A percentile compares a stretch with the other conserved stretches of the same genome.
phyloP scores from a whole-genome alignment of 2,888 invertebrate genomes.

The Strigamia maritima region DNA sequence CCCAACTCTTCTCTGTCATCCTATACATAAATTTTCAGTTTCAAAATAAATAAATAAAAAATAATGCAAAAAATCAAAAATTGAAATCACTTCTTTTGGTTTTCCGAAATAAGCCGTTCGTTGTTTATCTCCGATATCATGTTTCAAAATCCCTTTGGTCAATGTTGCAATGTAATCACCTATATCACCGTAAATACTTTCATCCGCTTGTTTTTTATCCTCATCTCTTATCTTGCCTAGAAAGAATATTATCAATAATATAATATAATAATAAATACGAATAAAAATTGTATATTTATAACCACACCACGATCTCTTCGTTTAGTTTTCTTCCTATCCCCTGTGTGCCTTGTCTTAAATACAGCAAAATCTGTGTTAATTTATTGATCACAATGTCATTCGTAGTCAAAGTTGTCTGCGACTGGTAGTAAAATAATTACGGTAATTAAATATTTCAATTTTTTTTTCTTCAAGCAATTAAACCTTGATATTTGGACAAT shows the following conservation, averaged over 20 bases:
- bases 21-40: constrained; percentile 40
- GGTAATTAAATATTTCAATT: no score
- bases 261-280: neutral
- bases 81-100: constrained; percentile 52
- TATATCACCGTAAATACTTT: constrained; percentile 87
- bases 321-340: constrained; percentile 66
- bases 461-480: constrained; percentile 38
- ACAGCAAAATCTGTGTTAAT: constrained; percentile 91
- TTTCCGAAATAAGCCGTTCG: constrained; percentile 71
- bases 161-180: constrained; percentile 73
- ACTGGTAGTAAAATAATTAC: no score
- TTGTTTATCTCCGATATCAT: constrained; percentile 44
- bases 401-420: constrained; percentile 59
- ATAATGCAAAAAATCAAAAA: constrained; percentile 36
- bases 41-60: constrained; percentile 14
- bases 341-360: constrained; percentile 82
- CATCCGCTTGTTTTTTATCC: constrained; percentile 44
- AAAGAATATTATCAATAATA: neutral
- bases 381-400: constrained; percentile 85
- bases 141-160: constrained; percentile 45
- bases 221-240: constrained; percentile 59
- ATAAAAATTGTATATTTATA: no score
- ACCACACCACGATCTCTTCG: constrained; percentile 58
- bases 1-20: constrained; percentile 51
- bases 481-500: constrained; percentile 69